Base-by-base conservation (phyloP, 1,140 invertebrate genomes). In the Leptopilina clavipes region DNA sequence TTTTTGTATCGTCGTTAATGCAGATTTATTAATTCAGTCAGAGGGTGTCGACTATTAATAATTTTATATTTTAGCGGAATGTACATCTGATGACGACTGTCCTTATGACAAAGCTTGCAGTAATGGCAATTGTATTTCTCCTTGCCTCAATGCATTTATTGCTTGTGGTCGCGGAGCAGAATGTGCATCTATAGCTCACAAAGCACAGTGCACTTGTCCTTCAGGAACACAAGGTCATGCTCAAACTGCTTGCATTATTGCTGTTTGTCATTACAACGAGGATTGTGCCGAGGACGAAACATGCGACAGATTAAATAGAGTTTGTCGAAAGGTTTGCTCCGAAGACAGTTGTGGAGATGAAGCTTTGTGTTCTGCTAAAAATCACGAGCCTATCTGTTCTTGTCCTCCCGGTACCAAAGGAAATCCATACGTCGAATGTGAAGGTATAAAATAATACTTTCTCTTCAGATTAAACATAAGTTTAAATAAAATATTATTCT, bases 201-300 rank as follows among this genome's bases (percentile, higher is more conserved):
- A 92, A 76, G 93, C 95, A 1, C 94, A 95, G 76, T 98, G 97
- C 84, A 92, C 92, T 71, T 98, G 97, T 89, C 96, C 96, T 48
- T 83, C 92, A 11, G 96, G 96, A 44, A 96, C 95, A 6, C 96
- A 97, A 88, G 96, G 96, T 25, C 93, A 97, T 87, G 94, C 96
- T 3, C 92, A 93, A 70, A 88, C 95, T 0, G 93, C 95, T n/a
- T 97, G 96, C 85, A 94, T 97, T 45, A 93, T 94, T 10, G 95
- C 95, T 3, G 93, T 94, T 44, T 98, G 97, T 83, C 95, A 95
- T 81, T 96, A 96, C 83, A 96, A 98, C 85, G 95, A 97, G 84
- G 96, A 98, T 80, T 98, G 97, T 83, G 94, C 95, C 7, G 93
- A 95, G 85, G 93, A 96, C 76, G 96, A 97, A 88, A 93, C 95